Evolutionary conservation across 2,797 vertebrate genomes (phyloP).

Genomic region (Poecilia velifera): DNA sequence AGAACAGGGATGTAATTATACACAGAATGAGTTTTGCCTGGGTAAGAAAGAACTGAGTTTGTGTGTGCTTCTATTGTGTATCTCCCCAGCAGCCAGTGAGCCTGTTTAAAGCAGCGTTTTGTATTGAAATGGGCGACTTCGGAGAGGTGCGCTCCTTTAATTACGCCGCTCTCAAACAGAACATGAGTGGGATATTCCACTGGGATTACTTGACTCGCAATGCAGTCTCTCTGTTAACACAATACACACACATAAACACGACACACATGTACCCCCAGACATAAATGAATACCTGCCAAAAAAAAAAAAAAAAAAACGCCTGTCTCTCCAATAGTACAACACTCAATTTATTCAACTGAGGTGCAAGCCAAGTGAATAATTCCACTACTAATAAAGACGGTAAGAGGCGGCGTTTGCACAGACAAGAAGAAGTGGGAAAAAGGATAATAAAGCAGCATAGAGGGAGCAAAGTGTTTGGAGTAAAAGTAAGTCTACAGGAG

Average conservation of each 20-base stretch:
- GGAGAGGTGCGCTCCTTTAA: constrained; percentile 82
- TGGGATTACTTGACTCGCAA: constrained; percentile 80
- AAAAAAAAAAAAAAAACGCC: constrained; percentile 29
- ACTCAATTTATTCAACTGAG: constrained; percentile 75
- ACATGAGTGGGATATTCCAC: constrained; percentile 81
- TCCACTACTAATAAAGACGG: constrained; percentile 80
- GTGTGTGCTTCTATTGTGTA: constrained; percentile 38
- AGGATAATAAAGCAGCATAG: constrained; percentile 48
- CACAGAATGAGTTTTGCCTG: constrained; percentile 55
- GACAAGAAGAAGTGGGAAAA: constrained; percentile 49
- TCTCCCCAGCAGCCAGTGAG: constrained; percentile 28
- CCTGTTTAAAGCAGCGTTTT: constrained; percentile 76
- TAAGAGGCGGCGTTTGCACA: constrained; percentile 49
- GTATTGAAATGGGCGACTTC: constrained; percentile 83
- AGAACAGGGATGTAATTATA: constrained; percentile 81
- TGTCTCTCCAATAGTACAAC: constrained; percentile 66
- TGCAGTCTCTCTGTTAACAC: constrained; percentile 74
- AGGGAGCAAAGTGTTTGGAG: constrained; percentile 22
- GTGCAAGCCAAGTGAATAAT: constrained; percentile 80
- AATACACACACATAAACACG: constrained; percentile 45
- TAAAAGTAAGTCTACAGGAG: constrained; percentile 53
- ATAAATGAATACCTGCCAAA: constrained; percentile 65
- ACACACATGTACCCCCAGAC: constrained; percentile 53
- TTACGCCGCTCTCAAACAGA: constrained; percentile 86
- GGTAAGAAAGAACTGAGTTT: constrained; percentile 35